Conservation (phyloP, 2,888 invertebrate genomes). For the Toxonevra muliebris region DNA sequence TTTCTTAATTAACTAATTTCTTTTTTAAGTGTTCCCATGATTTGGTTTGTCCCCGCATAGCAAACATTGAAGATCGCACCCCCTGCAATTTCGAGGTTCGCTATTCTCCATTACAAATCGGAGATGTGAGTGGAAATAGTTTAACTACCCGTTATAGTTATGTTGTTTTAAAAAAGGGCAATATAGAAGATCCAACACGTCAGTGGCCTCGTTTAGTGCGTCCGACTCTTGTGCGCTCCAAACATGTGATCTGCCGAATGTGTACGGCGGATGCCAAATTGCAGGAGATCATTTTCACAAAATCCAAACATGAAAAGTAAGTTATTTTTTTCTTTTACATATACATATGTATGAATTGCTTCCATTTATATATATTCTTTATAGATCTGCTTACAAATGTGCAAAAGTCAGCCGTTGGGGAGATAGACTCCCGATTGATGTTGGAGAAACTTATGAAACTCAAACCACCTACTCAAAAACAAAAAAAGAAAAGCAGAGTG, state of each 20-base stretch:
- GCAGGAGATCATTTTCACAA: slow-evolving; percentile 80
- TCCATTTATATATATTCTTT: slow-evolving; percentile 40
- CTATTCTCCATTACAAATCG: slow-evolving; percentile 69
- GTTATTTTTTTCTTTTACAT: slow-evolving; percentile 39
- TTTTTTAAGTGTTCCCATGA: slow-evolving; percentile 82
- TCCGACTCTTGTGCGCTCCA: slow-evolving; percentile 74
- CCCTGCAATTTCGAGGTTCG: slow-evolving; percentile 82
- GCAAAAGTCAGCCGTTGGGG: slow-evolving; percentile 81
- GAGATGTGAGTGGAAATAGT: slow-evolving; percentile 63
- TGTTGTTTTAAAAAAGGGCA: slow-evolving; percentile 82
- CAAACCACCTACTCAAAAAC: slow-evolving; percentile 21
- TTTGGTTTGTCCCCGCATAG: slow-evolving; percentile 74
- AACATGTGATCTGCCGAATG: slow-evolving; percentile 79
- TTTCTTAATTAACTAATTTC: not conserved
- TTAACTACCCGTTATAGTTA: slow-evolving; percentile 77
- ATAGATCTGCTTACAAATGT: slow-evolving; percentile 75
- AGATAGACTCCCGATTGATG: slow-evolving; percentile 77
- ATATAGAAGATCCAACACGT: slow-evolving; percentile 65
- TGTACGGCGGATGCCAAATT: slow-evolving; percentile 80
- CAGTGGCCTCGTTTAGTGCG: slow-evolving; percentile 83
- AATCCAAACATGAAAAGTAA: slow-evolving; percentile 78
- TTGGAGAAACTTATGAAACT: slow-evolving; percentile 50
- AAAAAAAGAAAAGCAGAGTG: not conserved
- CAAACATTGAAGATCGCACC: slow-evolving; percentile 67
- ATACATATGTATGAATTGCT: not conserved